Evolutionary conservation across 2,888 invertebrate genomes (phyloP).

Genomic region (Leucophenga maculata): DNA sequence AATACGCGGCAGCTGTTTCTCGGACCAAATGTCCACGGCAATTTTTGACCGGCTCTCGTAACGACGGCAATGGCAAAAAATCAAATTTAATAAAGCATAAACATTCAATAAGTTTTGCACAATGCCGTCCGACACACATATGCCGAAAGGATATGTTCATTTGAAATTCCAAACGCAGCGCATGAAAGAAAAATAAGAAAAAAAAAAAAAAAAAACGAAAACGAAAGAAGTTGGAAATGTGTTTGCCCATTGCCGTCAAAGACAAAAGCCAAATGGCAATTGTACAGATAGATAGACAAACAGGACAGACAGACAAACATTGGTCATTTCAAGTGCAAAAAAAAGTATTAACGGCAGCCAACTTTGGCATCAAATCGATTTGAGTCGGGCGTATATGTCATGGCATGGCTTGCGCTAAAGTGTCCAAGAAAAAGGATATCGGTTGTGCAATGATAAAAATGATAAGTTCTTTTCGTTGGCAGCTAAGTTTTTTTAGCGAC

Average conservation of each 20-base stretch:
- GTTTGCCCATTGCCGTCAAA: constrained; percentile 6
- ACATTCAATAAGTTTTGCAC: constrained; percentile 70
- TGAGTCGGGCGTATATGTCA: not conserved
- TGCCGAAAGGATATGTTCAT: constrained; percentile 46
- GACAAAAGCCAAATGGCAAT: constrained; percentile 12
- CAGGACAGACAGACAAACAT: constrained; percentile 1
- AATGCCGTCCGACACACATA: constrained; percentile 29
- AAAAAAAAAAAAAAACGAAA: not conserved
- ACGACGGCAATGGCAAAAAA: constrained; percentile 50
- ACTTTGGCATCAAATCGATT: constrained; percentile 31
- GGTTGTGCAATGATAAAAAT: constrained; percentile 64
- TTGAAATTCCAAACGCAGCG: constrained; percentile 58
- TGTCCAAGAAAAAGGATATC: constrained; percentile 56
- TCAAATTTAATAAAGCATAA: constrained; percentile 72
- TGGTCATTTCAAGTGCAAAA: constrained; percentile 49
- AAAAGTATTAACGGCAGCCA: constrained; percentile 55
- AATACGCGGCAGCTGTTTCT: not conserved
- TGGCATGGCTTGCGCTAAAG: not conserved
- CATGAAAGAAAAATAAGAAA: not conserved
- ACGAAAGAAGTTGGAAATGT: constrained; percentile 3
- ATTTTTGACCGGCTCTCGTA: constrained; percentile 11
- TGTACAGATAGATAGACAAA: not conserved
- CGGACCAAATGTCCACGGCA: constrained; percentile 6
- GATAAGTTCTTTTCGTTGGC: constrained; percentile 49
- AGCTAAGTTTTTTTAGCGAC: not conserved